Evolutionary conservation across 2,113 vertebrate genomes (phyloP), one percentile per base, ranked within the genome.

Genomic region (Arothron firmamentum): DNA sequence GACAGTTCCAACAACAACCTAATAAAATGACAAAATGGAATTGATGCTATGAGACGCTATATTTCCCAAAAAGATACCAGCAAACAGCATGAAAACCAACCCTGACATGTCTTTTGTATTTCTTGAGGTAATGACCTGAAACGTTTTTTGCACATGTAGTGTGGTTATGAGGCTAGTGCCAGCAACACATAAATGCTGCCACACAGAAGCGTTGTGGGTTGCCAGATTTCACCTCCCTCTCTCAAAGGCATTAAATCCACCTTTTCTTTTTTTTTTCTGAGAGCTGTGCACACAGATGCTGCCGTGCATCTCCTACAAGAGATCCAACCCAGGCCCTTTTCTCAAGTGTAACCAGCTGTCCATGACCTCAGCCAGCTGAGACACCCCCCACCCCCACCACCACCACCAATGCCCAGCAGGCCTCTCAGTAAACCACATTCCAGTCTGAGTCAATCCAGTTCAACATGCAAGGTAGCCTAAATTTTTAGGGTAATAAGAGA

Each of bases 401-500:
- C 77, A 52, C 59, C 72, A 74, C 78, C 77, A 74, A 73, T 18
- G 73, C 55, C 62, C 46, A 50, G 66, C 56, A 19, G 59, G 65
- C 56, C 69, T 83, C 75, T 78, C 67, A 81, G 50, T 63, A 67
- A 68, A 66, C 60, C 55, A 59, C 72, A 67, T 64, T 73, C 68
- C 63, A 79, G 45, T 79, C 59, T 52, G 42, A 76, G 43, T 19
- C 42, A 54, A 80, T 72, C 77, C 65, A 85, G 73, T 60, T 72
- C 64, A 72, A 59, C 63, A 74, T 54, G 18, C 66, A 81, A 85
- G 78, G 79, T 85, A 87, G 77, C 88, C 87, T 88, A 71, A 88
- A 88, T 89, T 88, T 60, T 41, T 74, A 71, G 85, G 89, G 87
- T 90, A 87, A 88, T 87, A 84, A 81, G 83, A 72, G 79, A 84